Evolutionary conservation across 2,797 vertebrate genomes (phyloP), one percentile per base, ranked within the genome.

Genomic region (Sebastes miniatus): DNA sequence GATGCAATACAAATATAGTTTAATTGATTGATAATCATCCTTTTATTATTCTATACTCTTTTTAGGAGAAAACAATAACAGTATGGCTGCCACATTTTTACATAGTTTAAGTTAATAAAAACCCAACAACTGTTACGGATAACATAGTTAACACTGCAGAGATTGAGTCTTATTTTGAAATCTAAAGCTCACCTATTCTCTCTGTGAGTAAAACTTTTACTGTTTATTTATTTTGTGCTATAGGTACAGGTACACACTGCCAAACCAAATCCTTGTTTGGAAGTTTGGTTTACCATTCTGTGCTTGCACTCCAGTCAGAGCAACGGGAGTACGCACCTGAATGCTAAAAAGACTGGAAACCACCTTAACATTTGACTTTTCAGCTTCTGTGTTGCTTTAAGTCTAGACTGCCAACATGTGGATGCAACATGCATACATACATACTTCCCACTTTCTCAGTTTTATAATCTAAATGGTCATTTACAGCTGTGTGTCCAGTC

Each of bases 221-320:
- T 27, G 13, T 27, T 39, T 56, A 6, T 69, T 34, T 57, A 2
- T 34, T 29, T 29, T 39, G 31, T 16, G 6, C 54, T 54, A 36
- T 22, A 68, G 27, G 16, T 16, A 43, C 27, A 6, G 56, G 25
- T 83, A 65, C 50, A 79, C 25, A 73, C 54, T 64, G 50, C 24
- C 31, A 80, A 58, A 85, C 74, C 71, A 74, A 81, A 80, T 80
- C 75, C 70, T 43, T 79, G 67, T 71, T 79, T 86, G 67, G 73
- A 80, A 39, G 69, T 68, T 13, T 31, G 72, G 65, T 86, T 91
- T 88, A 81, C 64, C 57, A 90, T 88, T 91, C 88, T 87, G 71
- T 64, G 64, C 75, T 70, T 75, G 81, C 36, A 54, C 84, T 80
- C 52, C 73, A 87, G 76, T 81, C 82, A 73, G 27, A 79, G 76